These are phyloP conservation scores for Dryocosmus kuriphilus DNA, from an alignment of 2,888 invertebrate species.

Conservation along the genomic window DNA sequence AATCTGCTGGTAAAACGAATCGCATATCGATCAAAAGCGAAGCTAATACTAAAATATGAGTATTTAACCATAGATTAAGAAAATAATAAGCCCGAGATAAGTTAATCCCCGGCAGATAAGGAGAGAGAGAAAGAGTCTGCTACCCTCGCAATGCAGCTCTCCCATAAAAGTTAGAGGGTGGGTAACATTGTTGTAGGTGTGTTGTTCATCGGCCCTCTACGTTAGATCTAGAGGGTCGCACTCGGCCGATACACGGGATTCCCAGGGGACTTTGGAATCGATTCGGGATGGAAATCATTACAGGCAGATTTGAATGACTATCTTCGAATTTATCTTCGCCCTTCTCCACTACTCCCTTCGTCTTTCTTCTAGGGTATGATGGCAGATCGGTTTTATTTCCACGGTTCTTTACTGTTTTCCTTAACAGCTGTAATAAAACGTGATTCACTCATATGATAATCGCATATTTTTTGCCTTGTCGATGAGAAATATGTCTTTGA, in stretches of 20 bases:
- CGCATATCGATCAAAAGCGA: conserved; percentile 54
- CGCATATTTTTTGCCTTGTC: conserved; percentile 22
- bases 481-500: conserved; percentile 34
- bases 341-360: conserved; percentile 28
- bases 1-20: conserved; percentile 50
- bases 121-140: conserved; percentile 57
- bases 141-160: conserved; percentile 52
- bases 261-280: conserved; percentile 76
- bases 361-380: conserved; percentile 42
- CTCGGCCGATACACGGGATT: conserved; percentile 65
- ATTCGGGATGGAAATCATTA: conserved; percentile 77
- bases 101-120: conserved; percentile 76
- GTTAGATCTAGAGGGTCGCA: conserved; percentile 57
- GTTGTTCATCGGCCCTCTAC: conserved; percentile 65
- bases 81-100: conserved; percentile 77
- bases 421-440: conserved; percentile 39
- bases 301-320: conserved; percentile 76
- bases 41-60: conserved; percentile 77
- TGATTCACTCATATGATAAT: conserved; percentile 36
- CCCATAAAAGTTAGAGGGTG: conserved; percentile 60
- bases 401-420: conserved; percentile 39
- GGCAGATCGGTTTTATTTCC: conserved; percentile 35
- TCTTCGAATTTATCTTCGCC: conserved; percentile 73
- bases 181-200: conserved; percentile 66
- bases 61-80: conserved; percentile 76